A percentile compares a stretch with the other conserved stretches of the same genome.
phyloP scores from a whole-genome alignment of 2,888 invertebrate genomes.

The Hydrotaea cyrtoneurina region DNA sequence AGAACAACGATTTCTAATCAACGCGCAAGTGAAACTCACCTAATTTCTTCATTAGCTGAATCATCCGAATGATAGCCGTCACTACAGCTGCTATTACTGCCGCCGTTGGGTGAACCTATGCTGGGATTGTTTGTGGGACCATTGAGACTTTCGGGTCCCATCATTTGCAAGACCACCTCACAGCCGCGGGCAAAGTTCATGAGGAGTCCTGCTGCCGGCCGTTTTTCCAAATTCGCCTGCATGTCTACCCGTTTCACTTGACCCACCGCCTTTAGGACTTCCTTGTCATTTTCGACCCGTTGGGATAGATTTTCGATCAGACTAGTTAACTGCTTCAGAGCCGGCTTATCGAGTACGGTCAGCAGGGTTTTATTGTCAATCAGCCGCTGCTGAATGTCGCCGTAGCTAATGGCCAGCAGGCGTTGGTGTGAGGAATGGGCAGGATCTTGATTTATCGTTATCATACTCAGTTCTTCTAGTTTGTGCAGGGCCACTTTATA shows the following conservation, averaged over 20 bases:
- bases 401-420: slow-evolving; percentile 90
- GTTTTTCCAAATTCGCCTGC: slow-evolving; percentile 84
- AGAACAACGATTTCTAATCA: not conserved
- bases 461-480: slow-evolving; percentile 87
- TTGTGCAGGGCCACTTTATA: slow-evolving; percentile 94
- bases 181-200: slow-evolving; percentile 89
- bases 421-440: slow-evolving; percentile 94
- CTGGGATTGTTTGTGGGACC: slow-evolving; percentile 81
- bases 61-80: slow-evolving; percentile 94
- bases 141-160: slow-evolving; percentile 82
- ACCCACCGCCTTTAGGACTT: slow-evolving; percentile 88
- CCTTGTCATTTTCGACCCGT: slow-evolving; percentile 94
- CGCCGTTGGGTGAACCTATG: slow-evolving; percentile 78
- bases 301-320: slow-evolving; percentile 87
- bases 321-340: slow-evolving; percentile 87
- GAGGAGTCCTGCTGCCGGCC: slow-evolving; percentile 86
- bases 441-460: slow-evolving; percentile 86
- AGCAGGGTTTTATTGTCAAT: slow-evolving; percentile 95
- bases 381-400: slow-evolving; percentile 93
- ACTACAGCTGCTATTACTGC: slow-evolving; percentile 84
- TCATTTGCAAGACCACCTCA: slow-evolving; percentile 88
- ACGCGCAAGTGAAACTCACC: slow-evolving; percentile 71
- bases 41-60: slow-evolving; percentile 79
- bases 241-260: slow-evolving; percentile 86
- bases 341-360: slow-evolving; percentile 91